A percentile compares a stretch with the other conserved stretches of the same genome.
phyloP scores from a whole-genome alignment of 2,888 invertebrate genomes.

The Pyralis farinalis region DNA sequence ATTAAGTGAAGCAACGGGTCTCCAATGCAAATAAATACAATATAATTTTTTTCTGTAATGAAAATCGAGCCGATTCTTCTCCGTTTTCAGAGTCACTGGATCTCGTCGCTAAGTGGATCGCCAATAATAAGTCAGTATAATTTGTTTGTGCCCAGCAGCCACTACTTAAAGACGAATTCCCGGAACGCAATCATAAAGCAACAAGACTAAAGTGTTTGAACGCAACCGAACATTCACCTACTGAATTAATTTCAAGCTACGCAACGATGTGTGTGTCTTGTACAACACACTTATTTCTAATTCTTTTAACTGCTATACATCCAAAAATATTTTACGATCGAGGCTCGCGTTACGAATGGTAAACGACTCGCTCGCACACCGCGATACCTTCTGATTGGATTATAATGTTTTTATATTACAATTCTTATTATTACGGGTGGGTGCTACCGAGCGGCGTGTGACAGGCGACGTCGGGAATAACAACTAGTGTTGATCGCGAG shows the following conservation, averaged over 20 bases:
- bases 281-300: constrained; percentile 51
- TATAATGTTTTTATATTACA: constrained; percentile 78
- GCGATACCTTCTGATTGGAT: constrained; percentile 72
- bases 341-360: constrained; percentile 60
- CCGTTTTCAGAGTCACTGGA: no score
- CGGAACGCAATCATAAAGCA: not conserved
- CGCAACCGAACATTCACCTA: constrained; percentile 12
- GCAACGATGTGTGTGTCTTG: constrained; percentile 44
- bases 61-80: no score
- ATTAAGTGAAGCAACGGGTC: no score
- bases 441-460: constrained; percentile 62
- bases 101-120: not conserved
- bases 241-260: constrained; percentile 6
- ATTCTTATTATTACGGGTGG: constrained; percentile 71
- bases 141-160: not conserved
- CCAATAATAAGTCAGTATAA: not conserved
- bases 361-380: constrained; percentile 73
- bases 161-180: not conserved
- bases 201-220: constrained; percentile 32
- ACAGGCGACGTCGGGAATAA: constrained; percentile 64
- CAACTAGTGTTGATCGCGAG: constrained; percentile 12
- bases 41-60: no score
- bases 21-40: no score
- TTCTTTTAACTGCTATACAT: constrained; percentile 52
- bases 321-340: constrained; percentile 72